A percentile compares a stretch with the other conserved stretches of the same genome.
Conservation (phyloP, 2,797 vertebrate species). For the Eospalax fontanierii region DNA sequence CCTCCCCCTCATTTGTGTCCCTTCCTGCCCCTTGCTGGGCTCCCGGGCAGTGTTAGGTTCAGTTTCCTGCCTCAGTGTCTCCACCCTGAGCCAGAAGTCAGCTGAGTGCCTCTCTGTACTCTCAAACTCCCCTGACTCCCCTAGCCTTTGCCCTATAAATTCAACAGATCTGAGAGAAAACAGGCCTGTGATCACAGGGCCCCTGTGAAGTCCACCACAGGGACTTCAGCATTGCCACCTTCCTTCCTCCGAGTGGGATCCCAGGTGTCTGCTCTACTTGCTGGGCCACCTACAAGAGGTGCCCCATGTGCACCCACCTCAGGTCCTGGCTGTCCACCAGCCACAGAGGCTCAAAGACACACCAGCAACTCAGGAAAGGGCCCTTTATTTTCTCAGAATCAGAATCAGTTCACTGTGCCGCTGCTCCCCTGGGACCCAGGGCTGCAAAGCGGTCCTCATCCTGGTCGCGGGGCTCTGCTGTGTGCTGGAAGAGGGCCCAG, state of each 20-base stretch:
- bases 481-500: background rate
- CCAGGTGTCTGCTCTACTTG: fast-evolving
- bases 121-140: background rate
- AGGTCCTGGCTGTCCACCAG: background rate
- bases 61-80: slow-evolving; percentile 11
- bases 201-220: background rate
- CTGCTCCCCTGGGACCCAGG: background rate
- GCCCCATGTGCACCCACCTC: background rate
- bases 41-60: background rate
- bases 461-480: background rate
- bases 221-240: background rate
- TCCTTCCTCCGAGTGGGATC: background rate
- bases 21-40: background rate
- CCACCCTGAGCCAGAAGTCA: background rate
- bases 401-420: background rate
- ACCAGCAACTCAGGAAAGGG: background rate
- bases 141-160: background rate
- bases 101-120: background rate
- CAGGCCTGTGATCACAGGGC: too few relatives aligned
- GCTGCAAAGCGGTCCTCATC: background rate
- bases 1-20: too few relatives aligned
- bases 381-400: slow-evolving; percentile 73
- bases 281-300: background rate
- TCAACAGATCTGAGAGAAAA: background rate
- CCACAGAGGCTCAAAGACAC: background rate